These are phyloP conservation scores for Myrmecophaga tridactyla DNA, from an alignment of 2,113 vertebrate species.

Conservation along the genomic window DNA sequence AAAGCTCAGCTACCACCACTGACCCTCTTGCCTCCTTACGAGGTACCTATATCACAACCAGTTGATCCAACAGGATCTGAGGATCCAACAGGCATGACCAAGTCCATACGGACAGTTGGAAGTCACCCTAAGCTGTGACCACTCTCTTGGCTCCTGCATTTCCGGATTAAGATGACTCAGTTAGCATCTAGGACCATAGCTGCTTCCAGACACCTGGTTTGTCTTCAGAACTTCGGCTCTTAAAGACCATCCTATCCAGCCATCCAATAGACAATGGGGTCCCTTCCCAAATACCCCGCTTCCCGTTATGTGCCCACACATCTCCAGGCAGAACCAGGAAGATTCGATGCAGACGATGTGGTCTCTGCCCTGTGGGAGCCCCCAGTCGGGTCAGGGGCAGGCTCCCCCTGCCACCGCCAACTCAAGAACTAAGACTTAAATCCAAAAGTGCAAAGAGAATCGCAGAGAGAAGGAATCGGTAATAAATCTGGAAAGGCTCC, in stretches of 20 bases:
- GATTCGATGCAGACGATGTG: fast-evolving
- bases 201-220: background rate
- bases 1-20: background rate
- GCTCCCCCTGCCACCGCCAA: too few species aligned
- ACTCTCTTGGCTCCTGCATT: background rate
- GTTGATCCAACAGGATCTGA: fast-evolving
- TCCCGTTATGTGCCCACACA: fast-evolving
- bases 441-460: background rate
- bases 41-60: background rate
- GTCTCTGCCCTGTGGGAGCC: background rate
- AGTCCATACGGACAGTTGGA: background rate
- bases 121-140: too few species aligned
- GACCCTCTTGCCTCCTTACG: background rate
- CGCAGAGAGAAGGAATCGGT: background rate
- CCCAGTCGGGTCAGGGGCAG: background rate
- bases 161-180: background rate
- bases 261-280: too few species aligned
- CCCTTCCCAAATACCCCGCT: too few species aligned
- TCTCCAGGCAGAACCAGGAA: background rate
- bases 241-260: background rate
- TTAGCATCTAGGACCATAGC: background rate
- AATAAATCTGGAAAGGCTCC: background rate
- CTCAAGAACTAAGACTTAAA: background rate
- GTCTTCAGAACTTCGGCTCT: background rate
- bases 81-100: background rate